Conservation (phyloP, 2,797 vertebrate species). For the Limosa lapponica region DNA sequence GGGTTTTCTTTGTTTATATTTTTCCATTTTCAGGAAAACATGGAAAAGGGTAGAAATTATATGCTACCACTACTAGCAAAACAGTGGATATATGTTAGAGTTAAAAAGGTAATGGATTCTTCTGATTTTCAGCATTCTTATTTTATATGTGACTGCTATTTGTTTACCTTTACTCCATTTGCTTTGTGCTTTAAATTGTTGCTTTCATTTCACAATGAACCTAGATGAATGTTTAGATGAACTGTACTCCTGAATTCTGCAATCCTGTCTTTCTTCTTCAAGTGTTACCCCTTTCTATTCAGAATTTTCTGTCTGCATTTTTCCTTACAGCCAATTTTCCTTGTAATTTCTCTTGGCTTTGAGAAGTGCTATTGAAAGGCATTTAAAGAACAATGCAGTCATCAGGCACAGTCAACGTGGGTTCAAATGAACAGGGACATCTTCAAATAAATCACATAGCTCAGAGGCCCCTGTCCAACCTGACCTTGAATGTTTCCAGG, state of each 20-base stretch:
- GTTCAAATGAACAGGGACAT: no score
- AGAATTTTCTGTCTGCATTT: background rate
- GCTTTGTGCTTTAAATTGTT: background rate
- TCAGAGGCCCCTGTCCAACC: no score
- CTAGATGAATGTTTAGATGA: background rate
- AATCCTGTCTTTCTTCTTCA: background rate
- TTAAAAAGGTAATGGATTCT: background rate
- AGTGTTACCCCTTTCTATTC: background rate
- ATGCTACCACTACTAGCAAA: background rate
- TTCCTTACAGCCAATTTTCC: background rate
- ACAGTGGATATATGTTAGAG: background rate
- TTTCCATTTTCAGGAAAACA: background rate
- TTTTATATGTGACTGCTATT: background rate
- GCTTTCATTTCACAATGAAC: background rate
- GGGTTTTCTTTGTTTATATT: background rate
- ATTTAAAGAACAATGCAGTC: background rate
- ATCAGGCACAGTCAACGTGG: background rate
- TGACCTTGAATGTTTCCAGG: no score
- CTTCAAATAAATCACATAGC: no score
- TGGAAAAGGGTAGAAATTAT: background rate
- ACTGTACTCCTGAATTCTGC: background rate
- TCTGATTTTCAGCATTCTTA: background rate
- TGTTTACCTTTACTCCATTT: background rate
- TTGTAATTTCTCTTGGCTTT: background rate
- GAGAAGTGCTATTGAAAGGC: background rate